phyloP scores from a whole-genome alignment of 2,797 vertebrate species.

The Liasis olivaceus region DNA sequence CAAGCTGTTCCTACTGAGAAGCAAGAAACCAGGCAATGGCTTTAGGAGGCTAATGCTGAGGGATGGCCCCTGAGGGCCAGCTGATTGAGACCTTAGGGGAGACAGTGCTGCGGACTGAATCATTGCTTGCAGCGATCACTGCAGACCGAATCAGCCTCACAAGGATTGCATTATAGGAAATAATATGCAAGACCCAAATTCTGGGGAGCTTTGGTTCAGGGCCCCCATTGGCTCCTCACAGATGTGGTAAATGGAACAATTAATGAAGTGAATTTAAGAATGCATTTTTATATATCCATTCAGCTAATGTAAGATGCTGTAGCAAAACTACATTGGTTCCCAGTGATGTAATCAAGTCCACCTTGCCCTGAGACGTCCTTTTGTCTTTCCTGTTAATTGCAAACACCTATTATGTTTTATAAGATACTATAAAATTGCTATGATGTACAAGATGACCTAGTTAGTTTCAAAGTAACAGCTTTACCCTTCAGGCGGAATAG shows the following conservation, averaged over 20 bases:
- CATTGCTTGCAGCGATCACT: neutral
- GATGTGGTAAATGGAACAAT: neutral
- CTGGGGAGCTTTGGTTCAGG: neutral
- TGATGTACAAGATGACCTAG: conserved; percentile 19
- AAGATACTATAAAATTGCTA: conserved; percentile 15
- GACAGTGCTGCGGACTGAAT: too few relatives aligned
- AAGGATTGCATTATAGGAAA: neutral
- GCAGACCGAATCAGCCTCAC: neutral
- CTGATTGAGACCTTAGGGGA: too few relatives aligned
- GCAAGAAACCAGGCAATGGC: neutral
- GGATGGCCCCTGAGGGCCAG: neutral
- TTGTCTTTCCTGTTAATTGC: conserved; percentile 20
- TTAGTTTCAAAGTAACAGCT: conserved; percentile 20
- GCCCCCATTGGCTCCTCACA: neutral
- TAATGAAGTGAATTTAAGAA: neutral
- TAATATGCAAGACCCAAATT: neutral
- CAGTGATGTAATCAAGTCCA: neutral
- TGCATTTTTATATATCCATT: neutral
- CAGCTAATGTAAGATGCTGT: neutral
- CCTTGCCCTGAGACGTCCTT: neutral
- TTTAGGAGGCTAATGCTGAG: neutral
- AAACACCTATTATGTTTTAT: conserved; percentile 18
- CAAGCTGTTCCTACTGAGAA: neutral
- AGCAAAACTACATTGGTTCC: neutral
- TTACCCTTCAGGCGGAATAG: neutral